Base-by-base conservation (phyloP, 2,888 invertebrate genomes). In the Lucinisca nassula region DNA sequence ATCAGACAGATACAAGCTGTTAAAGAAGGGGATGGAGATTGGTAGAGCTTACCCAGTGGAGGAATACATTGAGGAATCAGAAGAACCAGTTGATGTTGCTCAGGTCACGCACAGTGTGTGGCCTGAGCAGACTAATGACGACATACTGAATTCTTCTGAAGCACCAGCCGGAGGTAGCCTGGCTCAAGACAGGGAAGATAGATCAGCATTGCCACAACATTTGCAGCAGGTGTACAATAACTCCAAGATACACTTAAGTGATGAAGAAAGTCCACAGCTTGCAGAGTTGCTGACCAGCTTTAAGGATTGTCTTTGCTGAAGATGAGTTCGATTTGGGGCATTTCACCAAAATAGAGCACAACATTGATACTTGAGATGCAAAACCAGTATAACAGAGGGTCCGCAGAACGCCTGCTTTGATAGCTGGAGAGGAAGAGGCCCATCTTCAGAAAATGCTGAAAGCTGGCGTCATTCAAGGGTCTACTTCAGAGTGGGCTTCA, bases 401-500 rank as follows among this genome's bases (percentile, higher is more conserved):
- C 73, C 30, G 87, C 21, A 40, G 89, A 12, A 89, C 87, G 0
- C 86, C 86, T 17, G 49, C 70, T 35, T 74, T 72, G 10, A 82
- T 89, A 77, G 87, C 70, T 8, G 67, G 58, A 0, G 89, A 89
- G 40, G 89, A 89, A 51, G 82, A 84, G 67, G 78, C 79, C 14
- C 79, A 84, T 40, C 55, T 89, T 79, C 27, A 82, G 37, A 79
- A 82, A 51, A 85, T 83, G 80, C n/a, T 87, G 17, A 61, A 82
- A 6, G 85, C 84, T 0, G 83, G 82, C 1, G 80, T 87, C 4
- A 85, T 87, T 4, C 74, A 83, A 38, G 80, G 79, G 14, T 85
- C 85, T 21, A 32, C 70, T 0, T 88, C 82, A 0, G 84, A 84
- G 21, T 88, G 90, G 88, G 88, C 86, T 14, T 88, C 84, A 0